Percentiles rank a stretch among this genome's conserved stretches.
These are phyloP conservation scores for Xestia rhomboidea DNA, from an alignment of 2,888 invertebrate genomes.

Conservation along the genomic window DNA sequence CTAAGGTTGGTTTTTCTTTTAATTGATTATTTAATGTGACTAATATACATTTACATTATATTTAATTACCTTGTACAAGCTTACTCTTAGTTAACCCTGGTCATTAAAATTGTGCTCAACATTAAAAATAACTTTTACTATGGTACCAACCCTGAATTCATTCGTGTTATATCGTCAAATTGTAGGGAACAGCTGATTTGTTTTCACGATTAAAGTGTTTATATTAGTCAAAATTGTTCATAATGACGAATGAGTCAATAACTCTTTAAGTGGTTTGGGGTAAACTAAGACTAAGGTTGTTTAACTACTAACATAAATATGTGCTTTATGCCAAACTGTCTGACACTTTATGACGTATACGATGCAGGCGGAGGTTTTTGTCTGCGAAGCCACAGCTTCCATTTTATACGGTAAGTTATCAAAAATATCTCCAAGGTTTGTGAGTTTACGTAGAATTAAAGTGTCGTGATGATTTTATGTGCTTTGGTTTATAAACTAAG, in stretches of 20 bases:
- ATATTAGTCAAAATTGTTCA: not conserved
- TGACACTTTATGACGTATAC: not conserved
- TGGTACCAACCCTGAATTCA: not conserved
- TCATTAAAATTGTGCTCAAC: too few relatives aligned
- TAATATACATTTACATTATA: not conserved
- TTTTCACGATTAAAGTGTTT: not conserved
- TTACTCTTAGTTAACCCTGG: not conserved
- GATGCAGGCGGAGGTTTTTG: not conserved
- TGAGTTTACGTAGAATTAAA: not conserved
- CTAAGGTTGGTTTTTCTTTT: slow-evolving; percentile 71
- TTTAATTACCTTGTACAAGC: not conserved
- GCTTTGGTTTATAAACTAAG: not conserved
- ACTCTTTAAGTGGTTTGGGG: not conserved
- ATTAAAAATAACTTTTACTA: not conserved
- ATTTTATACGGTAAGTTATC: not conserved
- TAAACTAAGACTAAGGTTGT: not conserved
- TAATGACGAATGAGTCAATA: not conserved
- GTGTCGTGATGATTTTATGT: not conserved
- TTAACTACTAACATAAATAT: not conserved
- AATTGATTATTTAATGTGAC: not conserved
- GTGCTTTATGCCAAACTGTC: not conserved
- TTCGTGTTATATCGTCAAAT: not conserved
- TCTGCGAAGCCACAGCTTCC: not conserved
- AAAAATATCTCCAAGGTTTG: not conserved
- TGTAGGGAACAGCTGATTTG: not conserved